phyloP scores from a whole-genome alignment of 2,113 vertebrate species.

The Eidolon helvum region DNA sequence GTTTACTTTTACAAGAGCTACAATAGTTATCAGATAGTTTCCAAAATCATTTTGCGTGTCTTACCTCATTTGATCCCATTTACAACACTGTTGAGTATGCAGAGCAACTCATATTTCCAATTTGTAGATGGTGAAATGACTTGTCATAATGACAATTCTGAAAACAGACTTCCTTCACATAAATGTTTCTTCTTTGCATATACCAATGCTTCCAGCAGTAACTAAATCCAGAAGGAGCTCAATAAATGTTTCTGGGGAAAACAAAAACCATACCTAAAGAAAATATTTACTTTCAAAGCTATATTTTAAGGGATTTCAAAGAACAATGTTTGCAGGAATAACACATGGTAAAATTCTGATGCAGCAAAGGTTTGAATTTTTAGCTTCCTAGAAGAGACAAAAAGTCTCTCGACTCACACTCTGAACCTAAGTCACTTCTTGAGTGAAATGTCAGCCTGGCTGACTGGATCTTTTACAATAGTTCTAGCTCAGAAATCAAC shows the following conservation, averaged over 20 bases:
- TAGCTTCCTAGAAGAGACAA: not conserved
- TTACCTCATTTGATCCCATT: not conserved
- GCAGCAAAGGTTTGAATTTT: not conserved
- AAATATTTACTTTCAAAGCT: not conserved
- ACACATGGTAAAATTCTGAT: not conserved
- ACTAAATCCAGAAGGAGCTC: not conserved
- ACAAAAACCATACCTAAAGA: not conserved
- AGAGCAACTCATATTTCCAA: not conserved
- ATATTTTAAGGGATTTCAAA: not conserved
- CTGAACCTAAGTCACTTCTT: not conserved
- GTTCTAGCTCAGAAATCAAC: not conserved
- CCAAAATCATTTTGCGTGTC: slow-evolving; percentile 1
- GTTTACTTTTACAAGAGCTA: not conserved
- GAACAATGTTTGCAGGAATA: not conserved
- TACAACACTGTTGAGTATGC: not conserved
- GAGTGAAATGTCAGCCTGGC: not conserved
- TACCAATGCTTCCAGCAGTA: not conserved
- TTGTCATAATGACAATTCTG: not conserved
- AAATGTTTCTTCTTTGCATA: not conserved
- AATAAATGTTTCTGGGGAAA: not conserved
- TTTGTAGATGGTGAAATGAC: not conserved
- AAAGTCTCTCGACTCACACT: not conserved
- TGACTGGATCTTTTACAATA: not conserved
- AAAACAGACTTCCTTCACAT: not conserved
- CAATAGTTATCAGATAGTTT: not conserved